Base-by-base conservation (phyloP, 2,113 vertebrate genomes). In the Xenopus borealis region DNA sequence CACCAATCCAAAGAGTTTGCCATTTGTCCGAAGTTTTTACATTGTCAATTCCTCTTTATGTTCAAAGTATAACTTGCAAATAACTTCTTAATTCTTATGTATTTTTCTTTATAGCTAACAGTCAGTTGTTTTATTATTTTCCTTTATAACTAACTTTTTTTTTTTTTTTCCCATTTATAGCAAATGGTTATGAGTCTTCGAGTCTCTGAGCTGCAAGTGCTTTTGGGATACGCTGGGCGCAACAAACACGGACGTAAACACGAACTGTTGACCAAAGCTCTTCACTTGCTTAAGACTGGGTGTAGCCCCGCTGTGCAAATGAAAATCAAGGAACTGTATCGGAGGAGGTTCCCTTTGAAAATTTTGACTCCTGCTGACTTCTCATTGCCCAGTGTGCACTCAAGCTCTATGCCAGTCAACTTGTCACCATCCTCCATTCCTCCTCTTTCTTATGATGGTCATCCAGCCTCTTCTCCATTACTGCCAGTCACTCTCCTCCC, bases 171-270 rank as follows among this genome's bases (percentile, higher is more conserved):
- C 7, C 79, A 78, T 80, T 79, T 46, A 79, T 79, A 99, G 97
- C 97, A 99, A 98, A 99, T 99, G 97, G 97, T 99, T 88, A 98
- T 99, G 96, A 99, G 97, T 94, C 96, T 99, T 90, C 89, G 97
- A 82, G 97, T 99, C 75, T 99, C 97, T 69, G 97, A 99, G 86
- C 94, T 99, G 83, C 97, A 99, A 92, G 97, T 99, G 80, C 91
- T 99, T 79, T 91, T 99, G 91, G 96, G 97, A 80, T 99, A 99
- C 86, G 97, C 96, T 0, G 97, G 97, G 44, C 92, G 97, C 83
- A 99, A 99, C 92, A 99, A 99, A 83, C 97, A 98, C 89, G 97
- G 97, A 62, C 95, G 97, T 79, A 99, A 99, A 88, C 97, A 99
- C 82, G 97, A 99, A 94, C 95, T 99, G 72, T 90, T 99, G 72